A percentile compares a stretch with the other conserved stretches of the same genome.
phyloP scores from a whole-genome alignment of 2,113 vertebrate species.

The Oryzias javanicus region DNA sequence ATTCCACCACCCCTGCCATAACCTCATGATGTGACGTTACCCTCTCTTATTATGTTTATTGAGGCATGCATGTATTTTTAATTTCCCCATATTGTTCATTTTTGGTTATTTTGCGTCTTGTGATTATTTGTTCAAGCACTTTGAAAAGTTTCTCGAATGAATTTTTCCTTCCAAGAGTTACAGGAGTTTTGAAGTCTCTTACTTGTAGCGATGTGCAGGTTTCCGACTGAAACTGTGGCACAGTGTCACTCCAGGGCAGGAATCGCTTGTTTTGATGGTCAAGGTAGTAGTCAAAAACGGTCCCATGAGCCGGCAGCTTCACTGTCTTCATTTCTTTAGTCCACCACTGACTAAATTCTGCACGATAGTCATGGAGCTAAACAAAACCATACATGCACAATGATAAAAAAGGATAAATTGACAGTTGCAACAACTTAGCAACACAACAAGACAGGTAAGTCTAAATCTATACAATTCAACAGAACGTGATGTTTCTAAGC shows the following conservation, averaged over 20 bases:
- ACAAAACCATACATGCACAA: slow-evolving; percentile 8
- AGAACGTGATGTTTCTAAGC: too few relatives aligned
- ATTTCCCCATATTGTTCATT: slow-evolving; percentile 65
- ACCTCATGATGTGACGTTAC: slow-evolving; percentile 68
- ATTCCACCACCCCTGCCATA: slow-evolving; percentile 66
- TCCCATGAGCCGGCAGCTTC: slow-evolving; percentile 79
- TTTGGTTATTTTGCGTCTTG: slow-evolving; percentile 59
- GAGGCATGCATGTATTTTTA: slow-evolving; percentile 65
- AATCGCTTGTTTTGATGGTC: slow-evolving; percentile 79
- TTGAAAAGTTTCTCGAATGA: slow-evolving; percentile 29
- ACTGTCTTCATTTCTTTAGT: slow-evolving; percentile 83
- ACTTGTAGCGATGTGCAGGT: slow-evolving; percentile 70
- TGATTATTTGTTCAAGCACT: slow-evolving; percentile 40
- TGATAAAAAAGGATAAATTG: too few relatives aligned
- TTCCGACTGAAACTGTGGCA: slow-evolving; percentile 72
- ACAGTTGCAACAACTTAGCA: too few relatives aligned
- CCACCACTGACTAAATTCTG: slow-evolving; percentile 84
- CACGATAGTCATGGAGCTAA: slow-evolving; percentile 79
- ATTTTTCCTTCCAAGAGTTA: not conserved
- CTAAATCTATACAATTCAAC: too few relatives aligned
- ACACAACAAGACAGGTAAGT: too few relatives aligned
- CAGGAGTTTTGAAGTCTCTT: slow-evolving; percentile 1
- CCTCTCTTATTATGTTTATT: slow-evolving; percentile 72
- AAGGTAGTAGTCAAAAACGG: slow-evolving; percentile 86
- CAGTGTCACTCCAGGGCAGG: slow-evolving; percentile 72